Evolutionary conservation across 2,888 invertebrate species (phyloP).

Genomic region (Trachelus troglodyta): DNA sequence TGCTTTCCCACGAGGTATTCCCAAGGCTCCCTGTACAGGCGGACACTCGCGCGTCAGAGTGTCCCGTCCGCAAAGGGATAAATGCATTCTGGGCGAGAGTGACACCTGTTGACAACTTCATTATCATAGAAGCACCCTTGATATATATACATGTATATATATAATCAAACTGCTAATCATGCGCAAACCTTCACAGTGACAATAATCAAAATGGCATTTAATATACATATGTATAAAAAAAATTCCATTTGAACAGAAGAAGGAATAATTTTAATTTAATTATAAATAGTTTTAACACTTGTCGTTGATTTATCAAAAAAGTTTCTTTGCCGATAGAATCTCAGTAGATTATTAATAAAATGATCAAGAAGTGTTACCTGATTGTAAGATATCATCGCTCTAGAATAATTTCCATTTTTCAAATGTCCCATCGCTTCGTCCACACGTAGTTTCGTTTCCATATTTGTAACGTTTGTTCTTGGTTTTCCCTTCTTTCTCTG

Average conservation of each 20-base stretch:
- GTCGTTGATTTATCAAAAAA: background rate
- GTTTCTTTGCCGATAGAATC: background rate
- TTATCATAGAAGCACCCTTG: background rate
- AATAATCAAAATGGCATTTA: background rate
- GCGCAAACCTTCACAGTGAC: background rate
- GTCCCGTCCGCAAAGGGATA: background rate
- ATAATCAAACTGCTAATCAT: background rate
- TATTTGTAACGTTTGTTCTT: background rate
- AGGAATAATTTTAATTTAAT: background rate
- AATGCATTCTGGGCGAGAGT: background rate
- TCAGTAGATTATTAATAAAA: background rate
- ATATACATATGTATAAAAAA: background rate
- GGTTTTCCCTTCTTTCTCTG: background rate
- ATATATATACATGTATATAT: background rate
- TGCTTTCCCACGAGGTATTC: no score
- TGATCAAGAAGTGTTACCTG: conserved; percentile 69
- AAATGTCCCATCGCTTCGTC: conserved; percentile 84
- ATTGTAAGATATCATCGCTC: conserved; percentile 77
- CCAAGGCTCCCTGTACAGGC: no score
- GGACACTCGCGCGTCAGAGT: no score
- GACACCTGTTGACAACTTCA: background rate
- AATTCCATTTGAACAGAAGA: background rate
- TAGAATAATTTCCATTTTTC: conserved; percentile 79
- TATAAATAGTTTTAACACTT: background rate
- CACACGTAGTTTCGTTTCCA: conserved; percentile 75